Evolutionary conservation across 2,113 vertebrate genomes (phyloP).

Genomic region (Zosterops japonicus): DNA sequence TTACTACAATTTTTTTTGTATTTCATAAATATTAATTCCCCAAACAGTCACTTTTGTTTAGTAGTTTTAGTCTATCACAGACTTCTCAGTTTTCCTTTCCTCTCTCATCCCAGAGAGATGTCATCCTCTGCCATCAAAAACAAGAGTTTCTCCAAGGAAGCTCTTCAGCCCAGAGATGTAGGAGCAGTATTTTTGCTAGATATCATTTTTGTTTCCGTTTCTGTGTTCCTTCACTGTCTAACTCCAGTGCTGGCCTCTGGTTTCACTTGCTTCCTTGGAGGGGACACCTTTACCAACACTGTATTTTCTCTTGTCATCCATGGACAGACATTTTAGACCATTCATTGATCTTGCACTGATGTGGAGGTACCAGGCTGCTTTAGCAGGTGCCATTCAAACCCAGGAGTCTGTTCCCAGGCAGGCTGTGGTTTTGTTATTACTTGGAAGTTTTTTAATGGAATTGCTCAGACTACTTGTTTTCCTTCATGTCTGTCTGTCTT

Average conservation of each 20-base stretch:
- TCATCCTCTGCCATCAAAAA: constrained; percentile 28
- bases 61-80: constrained; percentile 31
- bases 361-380: not conserved
- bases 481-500: not conserved
- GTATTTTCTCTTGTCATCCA: not conserved
- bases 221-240: not conserved
- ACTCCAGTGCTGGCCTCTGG: not conserved
- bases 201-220: not conserved
- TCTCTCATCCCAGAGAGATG: not conserved
- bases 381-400: not conserved
- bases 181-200: not conserved
- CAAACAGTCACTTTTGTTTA: constrained; percentile 17
- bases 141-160: not conserved
- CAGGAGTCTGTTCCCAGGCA: not conserved
- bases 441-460: not conserved
- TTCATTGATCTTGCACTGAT: not conserved
- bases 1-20: constrained; percentile 25
- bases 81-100: constrained; percentile 28
- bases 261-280: not conserved
- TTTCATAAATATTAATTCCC: constrained; percentile 61
- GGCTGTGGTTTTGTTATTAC: not conserved
- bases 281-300: not conserved
- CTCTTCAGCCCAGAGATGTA: not conserved
- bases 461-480: not conserved
- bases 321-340: not conserved